Evolutionary conservation across 1,140 invertebrate species (phyloP).

Genomic region (Caenorhabditis tropicalis): DNA sequence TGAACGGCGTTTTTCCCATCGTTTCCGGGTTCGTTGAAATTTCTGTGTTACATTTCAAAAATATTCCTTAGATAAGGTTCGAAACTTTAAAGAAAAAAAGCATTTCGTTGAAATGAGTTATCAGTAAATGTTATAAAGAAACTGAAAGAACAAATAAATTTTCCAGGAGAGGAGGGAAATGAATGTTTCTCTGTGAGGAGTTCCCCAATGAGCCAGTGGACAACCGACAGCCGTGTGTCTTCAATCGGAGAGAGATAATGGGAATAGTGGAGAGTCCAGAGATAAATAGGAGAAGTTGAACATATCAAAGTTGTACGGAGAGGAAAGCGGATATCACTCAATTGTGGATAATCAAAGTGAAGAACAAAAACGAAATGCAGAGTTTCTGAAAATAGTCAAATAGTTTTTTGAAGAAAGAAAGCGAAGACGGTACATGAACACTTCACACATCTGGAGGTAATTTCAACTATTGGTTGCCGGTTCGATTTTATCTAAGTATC

Average conservation of each 20-base stretch:
- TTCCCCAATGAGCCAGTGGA: not conserved
- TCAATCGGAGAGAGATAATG: not conserved
- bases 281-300: not conserved
- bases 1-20: no score
- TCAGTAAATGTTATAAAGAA: not conserved
- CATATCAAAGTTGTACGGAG: constrained; percentile 39
- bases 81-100: not conserved
- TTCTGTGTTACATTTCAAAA: no score
- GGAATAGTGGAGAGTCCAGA: not conserved
- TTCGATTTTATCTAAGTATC: no score
- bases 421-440: no score
- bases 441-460: no score
- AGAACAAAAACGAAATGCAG: not conserved
- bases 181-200: constrained; percentile 8
- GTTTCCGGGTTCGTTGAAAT: no score
- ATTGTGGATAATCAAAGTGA: constrained; percentile 8
- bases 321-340: constrained; percentile 16
- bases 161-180: not conserved
- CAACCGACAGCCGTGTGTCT: constrained; percentile 36
- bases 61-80: not conserved
- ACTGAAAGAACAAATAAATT: constrained; percentile 27
- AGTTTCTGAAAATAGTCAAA: not conserved
- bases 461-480: no score
- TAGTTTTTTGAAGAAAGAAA: no score
- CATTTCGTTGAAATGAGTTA: not conserved